Evolutionary conservation across 2,113 vertebrate genomes (phyloP), one percentile per base, ranked within the genome.

Genomic region (Crocuta crocuta): DNA sequence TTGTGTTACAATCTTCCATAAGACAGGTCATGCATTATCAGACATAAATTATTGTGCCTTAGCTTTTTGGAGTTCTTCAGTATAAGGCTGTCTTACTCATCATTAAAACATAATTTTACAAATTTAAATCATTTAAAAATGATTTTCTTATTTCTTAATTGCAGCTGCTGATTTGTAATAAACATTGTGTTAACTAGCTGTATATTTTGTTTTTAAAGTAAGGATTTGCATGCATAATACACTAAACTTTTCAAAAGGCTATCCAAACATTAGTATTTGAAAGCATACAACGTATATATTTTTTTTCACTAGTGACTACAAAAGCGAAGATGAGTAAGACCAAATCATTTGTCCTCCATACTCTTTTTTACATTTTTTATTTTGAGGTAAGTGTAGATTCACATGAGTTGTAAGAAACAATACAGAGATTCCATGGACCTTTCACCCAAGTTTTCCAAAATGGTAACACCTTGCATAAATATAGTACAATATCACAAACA

Each of bases 171-270:
- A 23, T 65, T 53, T 84, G 4, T 83, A 70, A 84, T 53, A 35
- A 63, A 92, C 76, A 39, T 78, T 83, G 19, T 73, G 24, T 79
- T 91, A 23, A 86, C 12, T 82, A 68, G 7, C 31, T 82, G 19
- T 73, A 70, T 16, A 33, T 16, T 91, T 95, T 81, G 53, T 73
- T 91, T 94, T 94, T 94, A 91, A 15, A 76, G 35, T n/a, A 26
- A 24, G 17, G 28, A 87, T 94, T 95, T 83, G 21, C 76, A 83
- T 70, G 33, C 1, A 70, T 53, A 88, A 48, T 78, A 70, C 39
- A 92, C 24, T 55, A 91, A 86, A 33, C 19, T 17, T 50, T 79
- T 85, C 53, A 90, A 65, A 86, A 80, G 53, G 10, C 28, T 73
- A 92, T 87, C 74, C 35, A 74, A 73, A 73, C 16, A 53, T 39